These are phyloP conservation scores for Scrobipalpa costella DNA, from an alignment of 2,888 invertebrate genomes.

Conservation along the genomic window DNA sequence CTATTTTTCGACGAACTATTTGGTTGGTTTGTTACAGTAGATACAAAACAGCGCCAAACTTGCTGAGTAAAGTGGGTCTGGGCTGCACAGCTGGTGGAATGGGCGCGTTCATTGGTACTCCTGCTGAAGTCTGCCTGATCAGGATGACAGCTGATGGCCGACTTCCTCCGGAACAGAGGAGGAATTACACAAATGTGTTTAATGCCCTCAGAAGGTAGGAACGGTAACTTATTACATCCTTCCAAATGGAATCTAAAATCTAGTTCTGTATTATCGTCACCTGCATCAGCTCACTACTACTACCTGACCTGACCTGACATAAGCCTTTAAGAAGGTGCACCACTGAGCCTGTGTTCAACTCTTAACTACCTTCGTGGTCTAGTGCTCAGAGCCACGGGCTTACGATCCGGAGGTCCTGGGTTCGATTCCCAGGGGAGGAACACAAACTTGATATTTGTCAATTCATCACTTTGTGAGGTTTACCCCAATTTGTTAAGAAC, in stretches of 20 bases:
- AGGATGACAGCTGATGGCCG: slow-evolving; percentile 97
- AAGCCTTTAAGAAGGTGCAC: too few relatives aligned
- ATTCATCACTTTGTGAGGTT: too few relatives aligned
- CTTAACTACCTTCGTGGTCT: too few relatives aligned
- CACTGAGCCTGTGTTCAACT: neutral
- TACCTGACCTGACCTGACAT: too few relatives aligned
- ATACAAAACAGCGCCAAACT: neutral
- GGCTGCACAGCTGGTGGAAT: neutral
- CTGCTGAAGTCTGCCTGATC: slow-evolving; percentile 91
- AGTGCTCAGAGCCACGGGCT: too few relatives aligned
- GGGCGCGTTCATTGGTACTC: slow-evolving; percentile 91
- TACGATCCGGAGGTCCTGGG: too few relatives aligned
- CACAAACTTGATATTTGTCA: too few relatives aligned
- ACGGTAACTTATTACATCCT: neutral
- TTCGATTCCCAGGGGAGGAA: too few relatives aligned
- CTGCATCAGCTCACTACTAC: too few relatives aligned
- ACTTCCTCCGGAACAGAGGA: slow-evolving; percentile 87
- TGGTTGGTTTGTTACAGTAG: neutral
- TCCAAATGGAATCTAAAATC: neutral
- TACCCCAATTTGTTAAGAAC: too few relatives aligned
- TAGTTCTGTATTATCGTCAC: too few relatives aligned
- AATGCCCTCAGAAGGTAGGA: slow-evolving; percentile 80
- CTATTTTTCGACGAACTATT: too few relatives aligned
- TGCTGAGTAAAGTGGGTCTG: neutral
- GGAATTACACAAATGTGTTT: slow-evolving; percentile 92